Evolutionary conservation across 2,888 invertebrate genomes (phyloP), one percentile per base, ranked within the genome.

Genomic region (Uloborus plumipes): DNA sequence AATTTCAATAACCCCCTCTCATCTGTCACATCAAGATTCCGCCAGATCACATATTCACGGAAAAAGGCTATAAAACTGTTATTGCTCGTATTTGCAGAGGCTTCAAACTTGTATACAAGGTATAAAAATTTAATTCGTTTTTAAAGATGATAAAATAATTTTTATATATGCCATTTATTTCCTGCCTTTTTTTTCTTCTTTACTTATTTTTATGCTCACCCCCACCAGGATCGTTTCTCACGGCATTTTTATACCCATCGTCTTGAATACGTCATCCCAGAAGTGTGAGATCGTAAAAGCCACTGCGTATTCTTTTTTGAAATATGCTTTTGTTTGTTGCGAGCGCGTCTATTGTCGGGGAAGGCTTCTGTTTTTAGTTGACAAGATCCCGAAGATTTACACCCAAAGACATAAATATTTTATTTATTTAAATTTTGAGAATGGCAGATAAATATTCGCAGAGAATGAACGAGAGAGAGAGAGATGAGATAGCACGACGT

Each of bases 91-190:
- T 64, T 53, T 73, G 18, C 50, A 49, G 50, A 59, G 31, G 47
- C 20, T 31, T 53, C 49, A 47, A 70, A 65, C 71, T 76, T 71
- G 71, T 59, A 71, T 75, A 81, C 81, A 75, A 59, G 75, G 64
- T 75, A 81, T 81, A 81, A 82, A 82, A 82, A 18, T 82, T 82
- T 82, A 82, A 82, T 82, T 72, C 76, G 31, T 72, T 76, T 82
- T 82, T 82, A 82, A 82, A 82, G 82, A 82, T 59, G 50, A 14
- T 61, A 69, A 74, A 81, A 74, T 75, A 65, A 71, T 72, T 82
- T 76, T 81, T 81, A 74, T 81, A 65, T 74, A 81, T 59, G 62
- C 55, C 67, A 26, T 79, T 70, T 58, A 65, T 20, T 55, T 61
- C 31, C 31, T 18, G 61, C 31, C 31, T 31, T 7, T 16, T 26